These are phyloP conservation scores for Ariolimax columbianus DNA, from an alignment of 2,888 invertebrate species.

Conservation along the genomic window DNA sequence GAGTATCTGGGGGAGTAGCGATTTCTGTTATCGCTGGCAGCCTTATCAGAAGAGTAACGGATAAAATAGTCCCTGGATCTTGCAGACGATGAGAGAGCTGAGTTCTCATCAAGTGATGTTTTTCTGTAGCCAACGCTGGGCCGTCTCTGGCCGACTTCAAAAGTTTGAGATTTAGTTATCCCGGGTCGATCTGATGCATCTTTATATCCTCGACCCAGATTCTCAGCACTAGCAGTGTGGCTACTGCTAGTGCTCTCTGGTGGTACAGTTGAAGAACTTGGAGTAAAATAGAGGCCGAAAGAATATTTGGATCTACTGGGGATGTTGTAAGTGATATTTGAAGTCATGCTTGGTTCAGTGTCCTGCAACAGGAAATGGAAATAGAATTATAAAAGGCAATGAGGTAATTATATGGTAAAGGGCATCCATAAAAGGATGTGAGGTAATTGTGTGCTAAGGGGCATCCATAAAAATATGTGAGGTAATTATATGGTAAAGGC, in stretches of 20 bases:
- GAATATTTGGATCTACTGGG: constrained; percentile 65
- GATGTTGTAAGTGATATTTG: constrained; percentile 54
- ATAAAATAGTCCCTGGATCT: constrained; percentile 48
- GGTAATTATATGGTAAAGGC: neutral
- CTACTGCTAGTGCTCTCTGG: constrained; percentile 30
- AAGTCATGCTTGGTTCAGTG: constrained; percentile 36
- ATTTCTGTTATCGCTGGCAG: constrained; percentile 43
- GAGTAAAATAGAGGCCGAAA: constrained; percentile 69
- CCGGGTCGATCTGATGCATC: constrained; percentile 7
- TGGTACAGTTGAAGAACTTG: constrained; percentile 58
- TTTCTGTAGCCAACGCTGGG: constrained; percentile 15
- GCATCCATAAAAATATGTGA: too few relatives aligned
- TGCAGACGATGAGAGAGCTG: constrained; percentile 37
- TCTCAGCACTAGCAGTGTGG: constrained; percentile 36
- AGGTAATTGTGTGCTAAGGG: too few relatives aligned
- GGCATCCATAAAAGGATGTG: too few relatives aligned
- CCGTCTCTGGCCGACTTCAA: constrained; percentile 8
- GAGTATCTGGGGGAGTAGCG: constrained; percentile 48
- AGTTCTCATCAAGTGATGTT: constrained; percentile 45
- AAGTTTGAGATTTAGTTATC: constrained; percentile 26
- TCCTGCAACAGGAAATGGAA: constrained; percentile 40
- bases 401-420: neutral
- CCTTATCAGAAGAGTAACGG: constrained; percentile 46
- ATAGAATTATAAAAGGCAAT: neutral
- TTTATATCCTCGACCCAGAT: constrained; percentile 1